Evolutionary conservation across 2,888 invertebrate species (phyloP).

Genomic region (Eucera pruinosa): DNA sequence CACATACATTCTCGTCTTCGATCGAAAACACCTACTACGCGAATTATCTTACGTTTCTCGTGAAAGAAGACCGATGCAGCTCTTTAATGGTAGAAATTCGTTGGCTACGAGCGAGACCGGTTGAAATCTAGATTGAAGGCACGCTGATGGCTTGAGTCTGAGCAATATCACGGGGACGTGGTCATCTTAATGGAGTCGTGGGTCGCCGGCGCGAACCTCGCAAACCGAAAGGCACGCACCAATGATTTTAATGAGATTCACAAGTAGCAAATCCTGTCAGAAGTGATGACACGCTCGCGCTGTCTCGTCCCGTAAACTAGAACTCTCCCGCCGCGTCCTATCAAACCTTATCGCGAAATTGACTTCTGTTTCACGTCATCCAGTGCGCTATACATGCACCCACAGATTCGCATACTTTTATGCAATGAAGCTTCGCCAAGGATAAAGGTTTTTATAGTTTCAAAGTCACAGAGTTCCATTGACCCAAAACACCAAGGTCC

Average conservation of each 20-base stretch:
- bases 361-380: too few species aligned
- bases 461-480: too few species aligned
- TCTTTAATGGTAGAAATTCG: conserved; percentile 36
- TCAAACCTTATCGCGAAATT: not conserved
- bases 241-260: conserved; percentile 84
- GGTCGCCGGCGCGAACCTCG: conserved; percentile 73
- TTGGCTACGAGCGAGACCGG: conserved; percentile 22
- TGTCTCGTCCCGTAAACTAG: conserved; percentile 53
- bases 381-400: too few species aligned
- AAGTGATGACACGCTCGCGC: conserved; percentile 66
- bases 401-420: too few species aligned
- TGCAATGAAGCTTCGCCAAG: too few species aligned
- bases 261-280: conserved; percentile 75
- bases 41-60: too few species aligned
- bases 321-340: conserved; percentile 30
- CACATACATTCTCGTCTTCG: too few species aligned
- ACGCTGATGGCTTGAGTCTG: conserved; percentile 73
- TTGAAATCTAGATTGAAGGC: conserved; percentile 56
- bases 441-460: too few species aligned
- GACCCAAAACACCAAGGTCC: too few species aligned
- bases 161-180: conserved; percentile 84
- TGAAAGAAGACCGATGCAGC: conserved; percentile 2
- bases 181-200: conserved; percentile 83
- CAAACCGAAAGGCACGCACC: conserved; percentile 81
- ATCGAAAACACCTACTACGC: too few species aligned